phyloP scores from a whole-genome alignment of 2,888 invertebrate genomes.

The Amorpha juglandis region DNA sequence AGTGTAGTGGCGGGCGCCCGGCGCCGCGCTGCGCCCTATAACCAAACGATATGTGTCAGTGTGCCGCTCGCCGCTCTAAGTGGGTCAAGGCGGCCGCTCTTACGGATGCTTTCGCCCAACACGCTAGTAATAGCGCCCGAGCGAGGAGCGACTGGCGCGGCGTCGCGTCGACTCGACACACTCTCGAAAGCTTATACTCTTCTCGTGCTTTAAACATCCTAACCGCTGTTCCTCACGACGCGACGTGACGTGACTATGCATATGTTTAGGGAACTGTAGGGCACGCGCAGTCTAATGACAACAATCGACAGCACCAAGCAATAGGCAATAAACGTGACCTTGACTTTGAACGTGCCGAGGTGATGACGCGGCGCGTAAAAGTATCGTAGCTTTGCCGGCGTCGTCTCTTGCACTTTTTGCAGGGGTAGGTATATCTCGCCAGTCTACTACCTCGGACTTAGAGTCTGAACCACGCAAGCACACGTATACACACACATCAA shows the following conservation, averaged over 20 bases:
- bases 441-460: too few relatives aligned
- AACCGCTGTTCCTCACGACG: background rate
- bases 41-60: constrained; percentile 15
- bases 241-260: background rate
- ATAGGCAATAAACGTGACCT: background rate
- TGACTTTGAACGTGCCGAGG: background rate
- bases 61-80: background rate
- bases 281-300: background rate
- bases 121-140: background rate
- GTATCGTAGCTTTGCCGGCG: too few relatives aligned
- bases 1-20: too few relatives aligned
- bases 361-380: too few relatives aligned
- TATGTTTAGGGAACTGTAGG: background rate
- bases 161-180: background rate
- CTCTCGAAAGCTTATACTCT: background rate
- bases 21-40: background rate
- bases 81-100: constrained; percentile 13
- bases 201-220: too few relatives aligned
- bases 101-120: constrained; percentile 4
- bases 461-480: background rate
- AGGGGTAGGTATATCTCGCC: too few relatives aligned
- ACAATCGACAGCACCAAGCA: background rate
- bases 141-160: background rate
- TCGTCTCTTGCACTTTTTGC: too few relatives aligned
- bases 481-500: background rate